Conservation (phyloP, 2,888 invertebrate genomes). For the Gonocerus acuteangulatus region DNA sequence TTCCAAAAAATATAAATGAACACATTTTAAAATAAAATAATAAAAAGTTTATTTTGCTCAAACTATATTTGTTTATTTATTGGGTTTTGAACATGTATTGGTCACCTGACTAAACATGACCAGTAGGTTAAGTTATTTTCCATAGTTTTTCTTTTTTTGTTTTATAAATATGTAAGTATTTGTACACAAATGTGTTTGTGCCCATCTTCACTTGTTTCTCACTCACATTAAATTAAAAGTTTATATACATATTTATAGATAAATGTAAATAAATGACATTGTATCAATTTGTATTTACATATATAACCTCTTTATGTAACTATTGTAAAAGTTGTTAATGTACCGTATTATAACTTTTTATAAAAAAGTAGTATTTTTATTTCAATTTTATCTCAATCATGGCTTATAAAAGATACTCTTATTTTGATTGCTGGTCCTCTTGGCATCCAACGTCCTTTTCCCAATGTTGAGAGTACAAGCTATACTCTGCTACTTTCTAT, state of each 20-base stretch:
- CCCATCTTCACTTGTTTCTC: slow-evolving; percentile 19
- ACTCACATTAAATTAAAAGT: slow-evolving; percentile 9
- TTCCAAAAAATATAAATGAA: not conserved
- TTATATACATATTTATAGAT: slow-evolving; percentile 12
- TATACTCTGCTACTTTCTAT: too few species aligned
- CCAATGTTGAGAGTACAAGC: too few species aligned
- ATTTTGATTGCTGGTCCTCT: too few species aligned
- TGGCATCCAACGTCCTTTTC: too few species aligned
- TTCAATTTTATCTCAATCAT: not conserved
- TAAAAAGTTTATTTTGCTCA: slow-evolving; percentile 24
- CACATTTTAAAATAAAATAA: not conserved
- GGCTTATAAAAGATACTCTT: too few species aligned
- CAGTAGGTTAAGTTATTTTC: slow-evolving; percentile 12
- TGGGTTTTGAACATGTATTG: slow-evolving; percentile 5
- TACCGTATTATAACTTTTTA: slow-evolving; percentile 21
- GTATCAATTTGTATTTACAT: slow-evolving; percentile 18
- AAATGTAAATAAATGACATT: slow-evolving; percentile 6
- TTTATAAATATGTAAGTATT: not conserved
- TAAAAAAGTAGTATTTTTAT: not conserved
- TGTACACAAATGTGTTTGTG: not conserved
- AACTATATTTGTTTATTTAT: slow-evolving; percentile 24
- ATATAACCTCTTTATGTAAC: slow-evolving; percentile 21
- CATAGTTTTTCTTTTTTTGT: not conserved
- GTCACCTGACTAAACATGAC: slow-evolving; percentile 8
- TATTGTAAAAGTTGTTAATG: slow-evolving; percentile 25